phyloP scores from a whole-genome alignment of 2,797 vertebrate genomes.

The Danio jaintianensis region DNA sequence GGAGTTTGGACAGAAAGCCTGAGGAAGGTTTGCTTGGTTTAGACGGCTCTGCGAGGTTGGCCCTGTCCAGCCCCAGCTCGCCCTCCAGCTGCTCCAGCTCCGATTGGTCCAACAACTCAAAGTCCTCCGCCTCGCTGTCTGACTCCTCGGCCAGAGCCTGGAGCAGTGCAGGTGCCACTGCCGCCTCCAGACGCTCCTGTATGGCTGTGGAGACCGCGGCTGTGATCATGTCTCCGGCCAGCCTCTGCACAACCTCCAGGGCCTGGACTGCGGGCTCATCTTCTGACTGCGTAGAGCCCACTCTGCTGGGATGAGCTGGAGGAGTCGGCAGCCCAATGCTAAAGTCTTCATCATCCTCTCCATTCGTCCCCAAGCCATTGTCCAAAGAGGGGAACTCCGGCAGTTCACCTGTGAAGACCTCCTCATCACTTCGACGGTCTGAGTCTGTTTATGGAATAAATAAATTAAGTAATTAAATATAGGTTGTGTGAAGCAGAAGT shows the following conservation, averaged over 20 bases:
- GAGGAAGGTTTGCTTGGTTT: conserved; percentile 75
- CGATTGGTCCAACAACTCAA: conserved; percentile 97
- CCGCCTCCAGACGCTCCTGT: conserved; percentile 86
- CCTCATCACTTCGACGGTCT: conserved; percentile 88
- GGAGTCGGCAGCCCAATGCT: conserved; percentile 81
- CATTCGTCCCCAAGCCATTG: conserved; percentile 85
- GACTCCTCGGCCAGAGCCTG: conserved; percentile 85
- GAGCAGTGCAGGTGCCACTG: conserved; percentile 62
- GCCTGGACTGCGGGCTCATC: conserved; percentile 70
- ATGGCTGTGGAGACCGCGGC: conserved; percentile 88
- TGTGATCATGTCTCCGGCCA: conserved; percentile 85
- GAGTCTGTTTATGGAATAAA: conserved; percentile 82
- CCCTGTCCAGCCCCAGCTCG: conserved; percentile 83
- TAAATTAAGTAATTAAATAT: not conserved
- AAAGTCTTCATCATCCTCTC: conserved; percentile 87
- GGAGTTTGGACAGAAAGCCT: conserved; percentile 93
- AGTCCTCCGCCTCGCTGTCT: conserved; percentile 95
- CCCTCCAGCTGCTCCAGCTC: conserved; percentile 95
- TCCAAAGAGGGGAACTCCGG: conserved; percentile 92
- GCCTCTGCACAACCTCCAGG: conserved; percentile 83
- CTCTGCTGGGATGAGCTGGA: conserved; percentile 47
- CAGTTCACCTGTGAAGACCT: conserved; percentile 86
- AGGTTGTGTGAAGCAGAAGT: not conserved
- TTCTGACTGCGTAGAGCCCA: conserved; percentile 67
- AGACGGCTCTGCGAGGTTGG: conserved; percentile 63